These are phyloP conservation scores for Diachrysia chrysitis DNA, from an alignment of 2,888 invertebrate species.

Conservation along the genomic window DNA sequence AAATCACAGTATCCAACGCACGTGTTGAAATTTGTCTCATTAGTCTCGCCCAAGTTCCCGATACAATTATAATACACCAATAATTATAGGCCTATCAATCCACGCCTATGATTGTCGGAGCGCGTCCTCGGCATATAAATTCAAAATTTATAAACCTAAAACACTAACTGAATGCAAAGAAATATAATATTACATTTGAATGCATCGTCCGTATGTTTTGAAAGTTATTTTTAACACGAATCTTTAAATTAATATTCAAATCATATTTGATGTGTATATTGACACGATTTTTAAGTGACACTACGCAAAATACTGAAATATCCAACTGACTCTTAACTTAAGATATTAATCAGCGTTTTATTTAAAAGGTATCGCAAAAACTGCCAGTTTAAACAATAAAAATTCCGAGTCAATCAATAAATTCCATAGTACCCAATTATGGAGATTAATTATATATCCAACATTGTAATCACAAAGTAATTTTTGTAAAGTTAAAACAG, in stretches of 20 bases:
- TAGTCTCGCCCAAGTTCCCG: neutral
- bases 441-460: constrained; percentile 1
- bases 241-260: constrained; percentile 51
- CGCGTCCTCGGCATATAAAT: constrained; percentile 46
- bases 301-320: constrained; percentile 22
- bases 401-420: constrained; percentile 1
- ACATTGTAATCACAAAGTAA: constrained; percentile 21
- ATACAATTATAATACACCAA: neutral
- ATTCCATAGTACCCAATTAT: neutral
- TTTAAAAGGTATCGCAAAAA: neutral
- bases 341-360: constrained; percentile 1
- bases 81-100: neutral
- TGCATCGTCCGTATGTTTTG: constrained; percentile 39
- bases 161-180: constrained; percentile 46
- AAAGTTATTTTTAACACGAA: constrained; percentile 52
- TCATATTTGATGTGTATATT: constrained; percentile 40
- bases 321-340: neutral
- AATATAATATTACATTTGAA: constrained; percentile 39
- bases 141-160: constrained; percentile 53
- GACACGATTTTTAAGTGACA: constrained; percentile 34
- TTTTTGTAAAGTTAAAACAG: constrained; percentile 28
- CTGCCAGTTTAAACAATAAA: neutral
- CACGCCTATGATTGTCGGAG: neutral
- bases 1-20: neutral
- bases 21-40: neutral